Evolutionary conservation across 2,888 invertebrate genomes (phyloP).

Genomic region (Morinoia aosen): DNA sequence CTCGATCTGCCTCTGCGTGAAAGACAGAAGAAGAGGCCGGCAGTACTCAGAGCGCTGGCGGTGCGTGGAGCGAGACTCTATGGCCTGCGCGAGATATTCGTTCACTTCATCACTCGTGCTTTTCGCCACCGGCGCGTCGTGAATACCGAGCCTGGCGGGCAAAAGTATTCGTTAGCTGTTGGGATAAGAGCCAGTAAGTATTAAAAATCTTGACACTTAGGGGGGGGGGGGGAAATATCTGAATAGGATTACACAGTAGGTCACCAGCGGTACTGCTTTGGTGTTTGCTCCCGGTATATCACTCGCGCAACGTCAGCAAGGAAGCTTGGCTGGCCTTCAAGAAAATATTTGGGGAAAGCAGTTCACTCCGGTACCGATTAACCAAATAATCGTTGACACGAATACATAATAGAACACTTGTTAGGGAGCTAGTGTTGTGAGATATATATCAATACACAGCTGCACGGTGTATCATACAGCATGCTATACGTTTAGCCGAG

Average conservation of each 20-base stretch:
- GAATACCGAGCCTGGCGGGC: slow-evolving; percentile 57
- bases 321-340: too few species aligned
- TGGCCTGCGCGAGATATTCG: slow-evolving; percentile 95
- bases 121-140: slow-evolving; percentile 69
- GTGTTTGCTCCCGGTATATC: background rate
- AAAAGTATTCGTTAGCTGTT: background rate
- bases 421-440: too few species aligned
- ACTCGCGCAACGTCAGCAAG: too few species aligned
- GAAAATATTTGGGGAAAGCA: too few species aligned
- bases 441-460: too few species aligned
- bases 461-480: too few species aligned
- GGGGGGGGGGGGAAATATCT: too few species aligned
- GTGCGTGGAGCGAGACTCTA: slow-evolving; percentile 94
- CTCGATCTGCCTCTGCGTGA: slow-evolving; percentile 85
- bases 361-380: too few species aligned
- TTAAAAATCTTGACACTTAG: background rate
- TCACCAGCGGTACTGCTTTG: background rate
- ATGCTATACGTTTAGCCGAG: too few species aligned
- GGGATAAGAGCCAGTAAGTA: background rate
- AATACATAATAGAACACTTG: too few species aligned
- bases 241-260: background rate
- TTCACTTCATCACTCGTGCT: slow-evolving; percentile 93
- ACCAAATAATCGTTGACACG: too few species aligned
- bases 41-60: slow-evolving; percentile 90
- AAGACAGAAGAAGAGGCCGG: slow-evolving; percentile 85